These are phyloP conservation scores for Himantopus leucocephalus DNA, from an alignment of 2,113 vertebrate genomes.

Conservation along the genomic window DNA sequence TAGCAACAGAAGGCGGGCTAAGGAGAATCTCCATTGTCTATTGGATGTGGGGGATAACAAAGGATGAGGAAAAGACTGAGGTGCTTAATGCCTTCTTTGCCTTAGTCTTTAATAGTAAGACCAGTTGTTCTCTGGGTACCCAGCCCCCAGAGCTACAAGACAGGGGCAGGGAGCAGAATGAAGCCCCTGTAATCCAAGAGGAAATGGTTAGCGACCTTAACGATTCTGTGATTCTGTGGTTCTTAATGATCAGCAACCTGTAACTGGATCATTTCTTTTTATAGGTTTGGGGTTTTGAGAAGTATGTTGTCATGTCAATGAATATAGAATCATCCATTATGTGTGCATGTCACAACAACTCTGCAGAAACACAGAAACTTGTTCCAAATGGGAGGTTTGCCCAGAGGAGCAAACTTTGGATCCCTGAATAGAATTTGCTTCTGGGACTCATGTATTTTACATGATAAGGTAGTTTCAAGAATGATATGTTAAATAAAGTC, in stretches of 20 bases:
- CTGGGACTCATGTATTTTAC: conserved; percentile 43
- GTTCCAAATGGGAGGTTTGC: not conserved
- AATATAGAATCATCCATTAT: not conserved
- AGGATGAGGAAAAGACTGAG: not conserved
- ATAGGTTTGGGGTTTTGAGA: not conserved
- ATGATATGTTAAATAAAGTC: conserved; percentile 29
- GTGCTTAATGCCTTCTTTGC: not conserved
- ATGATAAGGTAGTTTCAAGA: not conserved
- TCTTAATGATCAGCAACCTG: not conserved
- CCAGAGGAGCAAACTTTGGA: not conserved
- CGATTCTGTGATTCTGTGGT: not conserved
- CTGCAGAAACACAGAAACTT: not conserved
- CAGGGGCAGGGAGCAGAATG: not conserved
- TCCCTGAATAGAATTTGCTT: conserved; percentile 14
- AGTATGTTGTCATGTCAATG: not conserved
- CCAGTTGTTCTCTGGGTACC: not conserved
- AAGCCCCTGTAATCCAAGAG: not conserved
- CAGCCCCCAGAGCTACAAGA: not conserved
- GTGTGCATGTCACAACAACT: not conserved
- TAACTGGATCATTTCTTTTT: not conserved
- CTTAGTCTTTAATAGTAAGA: not conserved
- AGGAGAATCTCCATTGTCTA: not conserved
- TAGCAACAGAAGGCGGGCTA: not conserved
- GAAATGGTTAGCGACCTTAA: not conserved
- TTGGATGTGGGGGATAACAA: not conserved